phyloP scores from a whole-genome alignment of 2,888 invertebrate species.

The Caradrina clavipalpis region DNA sequence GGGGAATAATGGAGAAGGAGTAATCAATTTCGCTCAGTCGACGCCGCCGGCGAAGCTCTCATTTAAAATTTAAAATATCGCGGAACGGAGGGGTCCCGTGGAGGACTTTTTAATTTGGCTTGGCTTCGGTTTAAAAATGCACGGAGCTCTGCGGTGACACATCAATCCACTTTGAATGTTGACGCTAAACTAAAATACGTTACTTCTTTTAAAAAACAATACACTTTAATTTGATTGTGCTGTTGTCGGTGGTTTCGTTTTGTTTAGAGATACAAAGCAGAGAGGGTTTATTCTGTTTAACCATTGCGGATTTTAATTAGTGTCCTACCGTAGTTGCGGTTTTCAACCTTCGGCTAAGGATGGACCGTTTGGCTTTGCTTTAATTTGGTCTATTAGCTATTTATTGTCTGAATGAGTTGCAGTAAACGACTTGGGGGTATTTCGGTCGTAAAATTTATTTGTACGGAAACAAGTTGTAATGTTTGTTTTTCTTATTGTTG shows the following conservation, averaged over 20 bases:
- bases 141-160: conserved; percentile 88
- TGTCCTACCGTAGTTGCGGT: conserved; percentile 42
- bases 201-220: conserved; percentile 65
- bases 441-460: conserved; percentile 17
- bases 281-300: conserved; percentile 46
- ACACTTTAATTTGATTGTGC: conserved; percentile 49
- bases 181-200: conserved; percentile 77
- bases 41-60: conserved; percentile 87
- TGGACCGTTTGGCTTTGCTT: conserved; percentile 27
- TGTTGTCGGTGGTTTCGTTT: conserved; percentile 40
- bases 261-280: conserved; percentile 34
- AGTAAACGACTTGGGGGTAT: conserved; percentile 9
- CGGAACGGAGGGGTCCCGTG: conserved; percentile 81
- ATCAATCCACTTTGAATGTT: conserved; percentile 88
- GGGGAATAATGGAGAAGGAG: conserved; percentile 90
- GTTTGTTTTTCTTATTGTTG: conserved; percentile 61
- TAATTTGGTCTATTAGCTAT: conserved; percentile 19
- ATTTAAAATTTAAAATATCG: conserved; percentile 90
- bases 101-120: conserved; percentile 90
- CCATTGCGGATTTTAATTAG: conserved; percentile 50
- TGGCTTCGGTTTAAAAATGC: conserved; percentile 88
- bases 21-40: conserved; percentile 91
- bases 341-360: conserved; percentile 28
- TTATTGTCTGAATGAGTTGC: conserved; percentile 31
- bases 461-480: conserved; percentile 16